phyloP scores from a whole-genome alignment of 1,140 invertebrate genomes.

The Zaprionus gabonicus region DNA sequence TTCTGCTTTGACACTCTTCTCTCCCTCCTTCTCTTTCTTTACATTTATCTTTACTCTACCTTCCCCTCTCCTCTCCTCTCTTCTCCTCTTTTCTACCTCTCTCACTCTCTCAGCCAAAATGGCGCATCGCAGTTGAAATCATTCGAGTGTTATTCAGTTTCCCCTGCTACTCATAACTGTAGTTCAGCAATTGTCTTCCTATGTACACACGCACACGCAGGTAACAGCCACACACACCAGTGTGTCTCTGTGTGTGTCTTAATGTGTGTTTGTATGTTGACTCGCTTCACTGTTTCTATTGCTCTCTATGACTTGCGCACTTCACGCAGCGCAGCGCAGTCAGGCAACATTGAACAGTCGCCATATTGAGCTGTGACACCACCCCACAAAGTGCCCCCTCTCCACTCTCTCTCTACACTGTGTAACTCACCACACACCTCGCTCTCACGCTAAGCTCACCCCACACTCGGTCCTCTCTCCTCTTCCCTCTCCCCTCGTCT shows the following conservation, averaged over 20 bases:
- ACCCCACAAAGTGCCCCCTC: slow-evolving; percentile 8
- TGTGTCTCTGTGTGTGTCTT: background rate
- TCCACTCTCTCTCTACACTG: background rate
- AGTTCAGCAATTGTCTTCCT: slow-evolving; percentile 67
- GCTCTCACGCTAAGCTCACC: slow-evolving; percentile 3
- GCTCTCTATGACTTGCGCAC: slow-evolving; percentile 66
- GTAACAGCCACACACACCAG: slow-evolving; percentile 8
- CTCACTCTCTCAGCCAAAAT: slow-evolving; percentile 19
- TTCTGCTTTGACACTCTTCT: background rate
- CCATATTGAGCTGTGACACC: slow-evolving; percentile 63
- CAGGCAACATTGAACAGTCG: slow-evolving; percentile 78
- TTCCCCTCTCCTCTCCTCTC: background rate
- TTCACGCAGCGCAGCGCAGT: slow-evolving; percentile 67
- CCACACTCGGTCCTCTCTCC: background rate
- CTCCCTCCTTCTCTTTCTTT: background rate
- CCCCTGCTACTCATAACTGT: slow-evolving; percentile 48
- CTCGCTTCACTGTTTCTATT: slow-evolving; percentile 24
- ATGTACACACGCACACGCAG: slow-evolving; percentile 52
- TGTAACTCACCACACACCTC: background rate
- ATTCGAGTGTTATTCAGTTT: slow-evolving; percentile 28
- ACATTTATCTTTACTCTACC: background rate
- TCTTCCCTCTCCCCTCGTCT: background rate
- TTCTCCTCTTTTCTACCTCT: background rate
- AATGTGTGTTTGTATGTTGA: slow-evolving; percentile 15
- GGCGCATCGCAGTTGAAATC: slow-evolving; percentile 44